A percentile compares a stretch with the other conserved stretches of the same genome.
Conservation (phyloP, 2,888 invertebrate genomes). For the Epistrophe grossulariae region DNA sequence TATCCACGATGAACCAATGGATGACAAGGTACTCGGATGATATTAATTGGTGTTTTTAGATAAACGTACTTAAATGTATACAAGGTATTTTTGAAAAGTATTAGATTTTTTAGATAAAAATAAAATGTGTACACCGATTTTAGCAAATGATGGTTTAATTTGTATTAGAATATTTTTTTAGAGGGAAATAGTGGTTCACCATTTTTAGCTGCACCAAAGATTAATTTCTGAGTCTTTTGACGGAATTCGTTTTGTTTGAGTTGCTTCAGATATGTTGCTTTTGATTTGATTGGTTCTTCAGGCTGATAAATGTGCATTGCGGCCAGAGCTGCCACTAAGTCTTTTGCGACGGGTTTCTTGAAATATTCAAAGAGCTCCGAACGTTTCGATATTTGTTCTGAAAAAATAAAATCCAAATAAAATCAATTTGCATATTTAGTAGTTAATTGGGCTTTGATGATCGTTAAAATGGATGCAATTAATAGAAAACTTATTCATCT, state of each 20-base stretch:
- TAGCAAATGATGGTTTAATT: neutral
- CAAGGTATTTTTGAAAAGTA: neutral
- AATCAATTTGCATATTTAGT: too few relatives aligned
- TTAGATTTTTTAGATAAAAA: neutral
- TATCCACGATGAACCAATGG: conserved; percentile 89
- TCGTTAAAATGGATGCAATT: too few relatives aligned
- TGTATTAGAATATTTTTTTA: neutral
- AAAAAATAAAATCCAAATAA: conserved; percentile 29
- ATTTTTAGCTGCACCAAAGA: conserved; percentile 41
- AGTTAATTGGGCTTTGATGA: too few relatives aligned
- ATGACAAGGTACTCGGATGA: conserved; percentile 91
- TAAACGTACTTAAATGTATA: neutral
- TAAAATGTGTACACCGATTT: neutral
- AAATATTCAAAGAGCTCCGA: conserved; percentile 59
- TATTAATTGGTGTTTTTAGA: conserved; percentile 88
- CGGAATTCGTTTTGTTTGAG: conserved; percentile 61
- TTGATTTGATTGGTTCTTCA: conserved; percentile 55
- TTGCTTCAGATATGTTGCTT: conserved; percentile 64
- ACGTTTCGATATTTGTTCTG: conserved; percentile 63
- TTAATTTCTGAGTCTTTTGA: conserved; percentile 29
- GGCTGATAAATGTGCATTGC: conserved; percentile 62
- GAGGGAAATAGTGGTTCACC: conserved; percentile 45
- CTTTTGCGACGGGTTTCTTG: conserved; percentile 42
- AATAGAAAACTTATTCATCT: too few relatives aligned
- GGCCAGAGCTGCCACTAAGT: conserved; percentile 44